Evolutionary conservation across 1,140 invertebrate genomes (phyloP), one percentile per base, ranked within the genome.

Genomic region (Conus betulinus): DNA sequence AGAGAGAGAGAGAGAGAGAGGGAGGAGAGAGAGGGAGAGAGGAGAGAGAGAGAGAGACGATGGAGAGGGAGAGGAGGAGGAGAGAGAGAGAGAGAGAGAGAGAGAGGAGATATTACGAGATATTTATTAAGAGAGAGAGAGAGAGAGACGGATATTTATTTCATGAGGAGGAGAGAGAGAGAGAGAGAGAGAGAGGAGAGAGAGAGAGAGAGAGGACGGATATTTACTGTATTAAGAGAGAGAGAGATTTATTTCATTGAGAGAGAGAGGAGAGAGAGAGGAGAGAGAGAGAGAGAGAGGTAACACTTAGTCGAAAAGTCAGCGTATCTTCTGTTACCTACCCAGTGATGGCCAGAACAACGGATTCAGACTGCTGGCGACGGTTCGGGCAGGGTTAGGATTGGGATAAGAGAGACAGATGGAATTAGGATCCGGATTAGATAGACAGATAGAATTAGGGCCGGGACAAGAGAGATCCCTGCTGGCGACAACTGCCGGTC

Each of bases 201-300:
- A 76, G 15, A 76, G 71, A 76, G 17, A 23, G n/a, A 23, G 71
- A 76, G 10, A 76, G 71, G 25, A n/a, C n/a, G n/a, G n/a, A n/a
- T n/a, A n/a, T n/a, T n/a, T n/a, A n/a, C n/a, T n/a, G n/a, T n/a
- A n/a, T n/a, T n/a, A n/a, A n/a, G n/a, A n/a, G n/a, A n/a, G n/a
- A n/a, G n/a, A n/a, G n/a, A n/a, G n/a, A n/a, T n/a, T n/a, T n/a
- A n/a, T n/a, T n/a, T n/a, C n/a, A n/a, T n/a, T n/a, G n/a, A 8
- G 8, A 25, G 8, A 23, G 23, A 25, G 25, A 25, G 25, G 25
- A 76, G 71, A 39, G 25, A 8, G 23, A 25, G 8, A 5, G 6
- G 71, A 76, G 71, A n/a, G 71, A 76, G 71, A 76, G n/a, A 76
- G n/a, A 76, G 13, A 76, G n/a, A 78, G 25, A 27, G 25, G n/a